These are phyloP conservation scores for Tetragnatha montana DNA, from an alignment of 2,888 invertebrate genomes.

Conservation along the genomic window DNA sequence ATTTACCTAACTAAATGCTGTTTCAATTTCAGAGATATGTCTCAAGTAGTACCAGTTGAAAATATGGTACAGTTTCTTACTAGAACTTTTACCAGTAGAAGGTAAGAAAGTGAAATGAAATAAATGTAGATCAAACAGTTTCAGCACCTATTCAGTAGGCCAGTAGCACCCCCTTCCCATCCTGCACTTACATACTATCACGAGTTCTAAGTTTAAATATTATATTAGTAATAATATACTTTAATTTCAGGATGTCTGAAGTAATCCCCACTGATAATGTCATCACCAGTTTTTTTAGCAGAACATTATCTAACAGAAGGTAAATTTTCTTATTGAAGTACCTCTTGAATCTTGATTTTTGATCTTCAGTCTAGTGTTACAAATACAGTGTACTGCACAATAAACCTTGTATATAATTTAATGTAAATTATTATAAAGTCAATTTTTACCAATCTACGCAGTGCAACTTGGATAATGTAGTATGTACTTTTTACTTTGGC, in stretches of 20 bases:
- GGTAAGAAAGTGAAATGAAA: conserved; percentile 42
- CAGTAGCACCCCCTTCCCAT: not conserved
- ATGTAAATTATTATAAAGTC: no score
- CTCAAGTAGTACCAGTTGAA: conserved; percentile 37
- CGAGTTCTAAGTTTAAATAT: not conserved
- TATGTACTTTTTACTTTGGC: no score
- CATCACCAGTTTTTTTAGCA: conserved; percentile 41
- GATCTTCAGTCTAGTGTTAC: no score
- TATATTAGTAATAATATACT: not conserved
- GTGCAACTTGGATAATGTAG: no score
- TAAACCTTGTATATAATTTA: no score
- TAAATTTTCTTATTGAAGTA: conserved; percentile 3
- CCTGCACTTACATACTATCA: not conserved
- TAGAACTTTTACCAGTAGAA: conserved; percentile 47
- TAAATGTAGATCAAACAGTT: not conserved
- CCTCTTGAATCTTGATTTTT: no score
- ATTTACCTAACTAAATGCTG: conserved; percentile 15
- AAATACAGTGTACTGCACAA: not conserved
- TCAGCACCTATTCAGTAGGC: not conserved
- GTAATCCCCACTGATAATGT: conserved; percentile 38
- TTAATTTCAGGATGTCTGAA: conserved; percentile 6
- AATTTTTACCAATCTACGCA: not conserved
- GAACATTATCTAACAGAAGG: conserved; percentile 54
- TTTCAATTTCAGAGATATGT: conserved; percentile 49
- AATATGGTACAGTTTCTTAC: conserved; percentile 29